phyloP scores from a whole-genome alignment of 2,797 vertebrate genomes.

The Dendrocincla fuliginosa region DNA sequence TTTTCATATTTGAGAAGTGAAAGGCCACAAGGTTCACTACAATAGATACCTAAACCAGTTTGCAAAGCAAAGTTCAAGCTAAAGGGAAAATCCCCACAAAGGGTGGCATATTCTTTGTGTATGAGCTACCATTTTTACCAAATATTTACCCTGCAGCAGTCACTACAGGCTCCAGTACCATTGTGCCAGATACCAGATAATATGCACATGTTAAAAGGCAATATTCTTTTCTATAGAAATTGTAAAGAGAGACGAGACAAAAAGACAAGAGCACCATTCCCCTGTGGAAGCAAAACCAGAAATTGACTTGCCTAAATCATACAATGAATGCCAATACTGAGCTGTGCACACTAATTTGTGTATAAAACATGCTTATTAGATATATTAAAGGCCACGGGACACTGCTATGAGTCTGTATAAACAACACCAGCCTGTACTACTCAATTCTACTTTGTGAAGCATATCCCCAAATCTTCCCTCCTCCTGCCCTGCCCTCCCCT shows the following conservation, averaged over 20 bases:
- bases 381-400: neutral
- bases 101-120: neutral
- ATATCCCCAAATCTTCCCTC: neutral
- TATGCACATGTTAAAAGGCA: neutral
- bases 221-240: neutral
- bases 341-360: neutral
- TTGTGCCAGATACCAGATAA: neutral
- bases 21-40: neutral
- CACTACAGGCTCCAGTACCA: neutral
- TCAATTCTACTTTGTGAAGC: neutral
- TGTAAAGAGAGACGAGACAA: neutral
- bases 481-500: neutral
- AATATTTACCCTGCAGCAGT: conserved; percentile 8
- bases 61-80: neutral
- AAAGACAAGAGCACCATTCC: neutral
- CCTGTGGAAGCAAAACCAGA: neutral
- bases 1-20: neutral
- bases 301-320: neutral
- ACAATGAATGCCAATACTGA: neutral
- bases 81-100: neutral
- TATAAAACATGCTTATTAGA: conserved; percentile 9
- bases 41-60: neutral
- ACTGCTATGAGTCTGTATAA: neutral
- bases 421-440: neutral
- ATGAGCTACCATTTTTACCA: neutral